Percentiles rank a stretch among this genome's conserved stretches.
Conservation (phyloP, 2,113 vertebrate genomes). For the Gadus chalcogrammus region DNA sequence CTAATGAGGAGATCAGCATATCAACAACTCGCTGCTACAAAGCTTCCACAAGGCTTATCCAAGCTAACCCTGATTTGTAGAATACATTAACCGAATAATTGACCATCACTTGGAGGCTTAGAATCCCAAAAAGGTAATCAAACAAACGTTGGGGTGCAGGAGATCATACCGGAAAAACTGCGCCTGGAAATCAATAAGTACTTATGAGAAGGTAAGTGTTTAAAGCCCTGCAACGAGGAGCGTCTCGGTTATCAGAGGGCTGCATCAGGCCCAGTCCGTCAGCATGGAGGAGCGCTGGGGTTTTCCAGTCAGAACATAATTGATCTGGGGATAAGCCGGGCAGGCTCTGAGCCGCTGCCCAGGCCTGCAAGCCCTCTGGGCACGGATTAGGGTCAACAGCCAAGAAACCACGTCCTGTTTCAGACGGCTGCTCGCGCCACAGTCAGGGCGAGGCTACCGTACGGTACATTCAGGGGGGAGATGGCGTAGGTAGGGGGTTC, state of each 20-base stretch:
- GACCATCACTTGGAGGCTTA: background rate
- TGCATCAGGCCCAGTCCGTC: background rate
- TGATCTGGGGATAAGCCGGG: slow-evolving; percentile 36
- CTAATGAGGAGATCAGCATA: too few species aligned
- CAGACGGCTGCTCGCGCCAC: background rate
- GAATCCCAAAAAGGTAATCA: background rate
- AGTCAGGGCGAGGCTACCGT: background rate
- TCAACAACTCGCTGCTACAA: too few species aligned
- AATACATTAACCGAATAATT: too few species aligned
- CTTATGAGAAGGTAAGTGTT: slow-evolving; percentile 19
- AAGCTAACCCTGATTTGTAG: too few species aligned
- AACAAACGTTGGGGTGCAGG: background rate
- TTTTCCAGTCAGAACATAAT: slow-evolving; percentile 41
- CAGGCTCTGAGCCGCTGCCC: slow-evolving; percentile 25
- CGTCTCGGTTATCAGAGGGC: slow-evolving; percentile 21
- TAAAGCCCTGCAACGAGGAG: slow-evolving; percentile 15
- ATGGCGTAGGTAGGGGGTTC: too few species aligned
- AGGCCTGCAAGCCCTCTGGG: slow-evolving; percentile 35
- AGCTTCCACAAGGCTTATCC: too few species aligned
- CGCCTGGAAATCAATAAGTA: slow-evolving; percentile 22
- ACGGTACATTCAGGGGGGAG: too few species aligned
- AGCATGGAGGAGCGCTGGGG: slow-evolving; percentile 15
- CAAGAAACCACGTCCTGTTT: slow-evolving; percentile 43
- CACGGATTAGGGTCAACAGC: slow-evolving; percentile 61
- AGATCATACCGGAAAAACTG: background rate